Evolutionary conservation across 2,888 invertebrate species (phyloP), one percentile per base, ranked within the genome.

Genomic region (Drosophila kanekoi): DNA sequence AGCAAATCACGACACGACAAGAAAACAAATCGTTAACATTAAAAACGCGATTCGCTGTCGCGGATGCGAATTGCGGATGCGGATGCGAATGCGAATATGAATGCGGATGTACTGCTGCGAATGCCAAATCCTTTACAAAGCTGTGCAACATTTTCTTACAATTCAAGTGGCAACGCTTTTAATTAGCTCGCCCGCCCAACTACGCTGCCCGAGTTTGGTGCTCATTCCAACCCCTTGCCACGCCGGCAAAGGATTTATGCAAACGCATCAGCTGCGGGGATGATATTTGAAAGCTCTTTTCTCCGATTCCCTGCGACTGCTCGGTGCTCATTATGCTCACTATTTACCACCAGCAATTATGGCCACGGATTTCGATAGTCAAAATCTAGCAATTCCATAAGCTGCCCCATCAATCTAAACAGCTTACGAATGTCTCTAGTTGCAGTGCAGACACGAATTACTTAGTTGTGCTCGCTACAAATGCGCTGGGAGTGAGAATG

Each of bases 221-320:
- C 10, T 4, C 28, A 10, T 9, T 3, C 23, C 37, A 9, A 10
- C 2, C 44, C 35, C 11, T n/a, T 10, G n/a, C 10, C 18, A 37
- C 32, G 60, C 56, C 47, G 63, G 58, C 51, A 64, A 66, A 64
- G 74, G 83, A 80, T 77, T 80, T 80, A 83, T 77, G 67, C 71
- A 70, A 83, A 48, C 80, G 83, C 79, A 82, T 82, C 79, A 79
- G 74, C 81, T 83, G 80, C 44, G 65, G 61, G 48, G 49, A 83
- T 77, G 80, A 74, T 66, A 73, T 35, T 77, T 65, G 54, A 65
- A 59, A 73, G 52, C 73, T 63, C 20, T 33, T 45, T 9, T 20
- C 53, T 14, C 32, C 37, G n/a, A 20, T 47, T 65, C 48, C 58
- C 51, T 11, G 56, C 37, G 4, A 33, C 35, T 45, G 64, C 38